Percentiles rank a stretch among this genome's conserved stretches.
Evolutionary conservation across 2,888 invertebrate genomes (phyloP).

Genomic region (Morpho deidamia): DNA sequence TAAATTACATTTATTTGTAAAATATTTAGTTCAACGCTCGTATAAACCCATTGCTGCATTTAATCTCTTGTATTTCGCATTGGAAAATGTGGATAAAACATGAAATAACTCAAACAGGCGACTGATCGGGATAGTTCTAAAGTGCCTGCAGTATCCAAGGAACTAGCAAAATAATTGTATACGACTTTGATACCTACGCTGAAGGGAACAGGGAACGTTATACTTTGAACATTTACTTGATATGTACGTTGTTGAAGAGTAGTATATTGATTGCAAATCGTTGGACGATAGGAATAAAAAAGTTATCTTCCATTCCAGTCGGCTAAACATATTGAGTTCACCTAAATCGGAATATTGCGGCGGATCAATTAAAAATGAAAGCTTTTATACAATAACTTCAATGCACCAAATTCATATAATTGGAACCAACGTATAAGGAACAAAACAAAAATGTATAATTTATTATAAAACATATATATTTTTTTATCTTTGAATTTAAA

Average conservation of each 20-base stretch:
- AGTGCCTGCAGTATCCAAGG: not conserved
- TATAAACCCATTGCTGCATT: no score
- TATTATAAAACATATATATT: no score
- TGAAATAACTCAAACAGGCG: constrained; percentile 22
- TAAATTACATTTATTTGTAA: no score
- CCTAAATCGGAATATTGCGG: not conserved
- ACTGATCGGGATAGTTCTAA: constrained; percentile 27
- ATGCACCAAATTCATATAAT: not conserved
- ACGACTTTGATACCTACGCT: not conserved
- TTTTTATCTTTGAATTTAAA: no score
- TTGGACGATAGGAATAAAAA: constrained; percentile 4
- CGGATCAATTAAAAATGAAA: constrained; percentile 5
- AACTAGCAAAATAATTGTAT: not conserved
- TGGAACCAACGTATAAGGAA: no score
- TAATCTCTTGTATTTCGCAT: not conserved
- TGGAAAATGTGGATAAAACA: constrained; percentile 9
- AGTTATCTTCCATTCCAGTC: constrained; percentile 8
- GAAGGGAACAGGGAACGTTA: not conserved
- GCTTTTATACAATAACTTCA: not conserved
- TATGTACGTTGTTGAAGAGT: not conserved
- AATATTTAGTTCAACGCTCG: no score
- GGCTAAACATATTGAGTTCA: not conserved
- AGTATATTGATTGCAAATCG: constrained; percentile 17
- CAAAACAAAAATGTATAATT: no score
- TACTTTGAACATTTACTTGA: not conserved